Conservation (phyloP, 1,140 invertebrate species). For the Cataglyphis hispanica region DNA sequence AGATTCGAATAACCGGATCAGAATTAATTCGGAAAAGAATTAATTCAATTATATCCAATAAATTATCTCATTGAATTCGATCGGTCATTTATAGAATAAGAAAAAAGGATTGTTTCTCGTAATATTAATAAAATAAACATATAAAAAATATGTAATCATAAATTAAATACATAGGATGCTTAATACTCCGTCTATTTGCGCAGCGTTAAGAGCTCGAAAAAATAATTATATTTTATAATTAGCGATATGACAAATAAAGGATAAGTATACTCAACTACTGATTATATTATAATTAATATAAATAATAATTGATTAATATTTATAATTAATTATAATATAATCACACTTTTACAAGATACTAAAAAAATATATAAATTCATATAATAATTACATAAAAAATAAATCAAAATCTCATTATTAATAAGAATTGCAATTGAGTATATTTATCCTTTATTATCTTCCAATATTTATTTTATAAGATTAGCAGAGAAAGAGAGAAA, state of each 20-base stretch:
- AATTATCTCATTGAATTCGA: constrained; percentile 24
- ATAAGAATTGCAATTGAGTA: background rate
- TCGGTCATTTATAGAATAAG: background rate
- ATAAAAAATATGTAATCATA: constrained; percentile 10
- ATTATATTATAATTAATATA: too few species aligned
- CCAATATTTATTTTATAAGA: background rate
- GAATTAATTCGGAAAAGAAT: constrained; percentile 17
- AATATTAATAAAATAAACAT: background rate
- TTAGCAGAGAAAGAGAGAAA: background rate
- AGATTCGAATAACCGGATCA: constrained; percentile 16
- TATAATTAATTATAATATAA: background rate
- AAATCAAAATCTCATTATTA: background rate
- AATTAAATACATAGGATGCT: background rate
- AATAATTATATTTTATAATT: background rate
- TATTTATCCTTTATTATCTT: background rate
- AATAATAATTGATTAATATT: too few species aligned
- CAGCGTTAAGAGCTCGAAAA: background rate
- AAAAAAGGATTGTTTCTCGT: background rate
- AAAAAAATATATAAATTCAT: background rate
- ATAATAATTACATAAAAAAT: background rate
- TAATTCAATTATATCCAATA: constrained; percentile 56
- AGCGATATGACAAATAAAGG: background rate
- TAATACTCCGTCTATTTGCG: background rate
- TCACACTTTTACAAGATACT: background rate
- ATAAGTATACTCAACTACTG: too few species aligned